Base-by-base conservation (phyloP, 2,113 vertebrate genomes). In the Tachysurus fulvidraco region DNA sequence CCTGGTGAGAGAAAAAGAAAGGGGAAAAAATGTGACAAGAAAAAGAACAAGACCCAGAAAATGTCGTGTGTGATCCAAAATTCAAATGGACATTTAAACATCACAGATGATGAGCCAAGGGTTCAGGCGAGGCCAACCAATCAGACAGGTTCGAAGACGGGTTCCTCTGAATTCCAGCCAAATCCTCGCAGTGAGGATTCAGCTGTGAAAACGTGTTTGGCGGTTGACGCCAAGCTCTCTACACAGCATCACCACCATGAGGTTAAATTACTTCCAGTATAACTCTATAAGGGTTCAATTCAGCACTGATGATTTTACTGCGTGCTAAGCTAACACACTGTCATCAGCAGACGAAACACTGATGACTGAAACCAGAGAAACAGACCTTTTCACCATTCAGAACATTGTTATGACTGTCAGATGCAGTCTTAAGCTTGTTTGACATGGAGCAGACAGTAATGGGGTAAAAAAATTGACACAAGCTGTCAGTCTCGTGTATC, bases 321-420 rank as follows among this genome's bases (percentile, higher is more conserved):
- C 5, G 7, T 41, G 64, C 60, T 85, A 54, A 36, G 30, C 62
- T 73, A 74, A 87, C 54, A 28, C 23, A 0, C 30, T 81, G 85
- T 86, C 85, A 73, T 46, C 59, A 21, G 50, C 41, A 60, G 78
- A 81, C 57, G 1, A 60, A 73, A 82, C 65, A 10, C 25, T 17
- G 69, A 62, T 83, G 85, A 82, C 78, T 62, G 54, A 87, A 87
- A 73, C 52, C 85, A 76, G 85, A 87, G 80, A 52, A 86, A 74
- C 55, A 10, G 30, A 57, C 62, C 41, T 25, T 25, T 25, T 81
- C 79, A 12, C 78, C 67, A 74, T 62, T 87, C 55, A 62, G 12
- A 41, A 69, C 76, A 54, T 54, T 83, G 85, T 76, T 87, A 82
- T 76, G 57, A 83, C 79, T 80, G 76, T 83, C 67, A 87, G 79